Conservation (phyloP, 2,797 vertebrate species). For the Phaenicophaeus curvirostris region DNA sequence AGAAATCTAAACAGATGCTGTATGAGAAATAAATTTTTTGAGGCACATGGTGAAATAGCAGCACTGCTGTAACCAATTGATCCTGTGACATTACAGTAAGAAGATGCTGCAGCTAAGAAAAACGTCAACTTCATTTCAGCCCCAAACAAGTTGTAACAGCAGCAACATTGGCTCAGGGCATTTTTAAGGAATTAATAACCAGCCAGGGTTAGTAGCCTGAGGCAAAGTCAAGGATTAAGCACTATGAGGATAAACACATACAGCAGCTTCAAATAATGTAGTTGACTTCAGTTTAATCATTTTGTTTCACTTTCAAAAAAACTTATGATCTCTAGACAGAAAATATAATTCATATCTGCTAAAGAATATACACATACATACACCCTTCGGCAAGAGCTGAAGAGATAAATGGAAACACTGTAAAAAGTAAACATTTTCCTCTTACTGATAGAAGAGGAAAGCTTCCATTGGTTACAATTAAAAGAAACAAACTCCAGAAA, state of each 20-base stretch:
- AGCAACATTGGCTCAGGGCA: conserved; percentile 50
- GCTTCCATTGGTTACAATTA: not conserved
- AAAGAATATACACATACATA: conserved; percentile 38
- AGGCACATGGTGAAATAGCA: conserved; percentile 17
- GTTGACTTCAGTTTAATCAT: conserved; percentile 68
- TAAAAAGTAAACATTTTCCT: conserved; percentile 16
- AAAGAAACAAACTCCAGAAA: not conserved
- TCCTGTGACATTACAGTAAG: conserved; percentile 21
- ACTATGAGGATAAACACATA: conserved; percentile 59
- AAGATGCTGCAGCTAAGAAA: conserved; percentile 39
- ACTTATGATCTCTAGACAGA: conserved; percentile 60
- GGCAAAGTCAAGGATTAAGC: conserved; percentile 67
- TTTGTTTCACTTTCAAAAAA: conserved; percentile 67
- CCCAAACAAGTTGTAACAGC: conserved; percentile 57
- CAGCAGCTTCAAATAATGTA: conserved; percentile 62
- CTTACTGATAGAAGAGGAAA: not conserved
- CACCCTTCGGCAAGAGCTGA: not conserved
- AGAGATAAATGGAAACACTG: conserved; percentile 40
- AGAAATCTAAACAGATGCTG: conserved; percentile 48
- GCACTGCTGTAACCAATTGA: conserved; percentile 30
- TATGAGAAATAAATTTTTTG: not conserved
- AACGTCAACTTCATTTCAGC: conserved; percentile 57
- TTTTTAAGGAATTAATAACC: conserved; percentile 69
- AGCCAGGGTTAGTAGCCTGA: conserved; percentile 59
- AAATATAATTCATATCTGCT: conserved; percentile 59